Base-by-base conservation (phyloP, 1,140 invertebrate species). In the Brachionus calyciflorus region DNA sequence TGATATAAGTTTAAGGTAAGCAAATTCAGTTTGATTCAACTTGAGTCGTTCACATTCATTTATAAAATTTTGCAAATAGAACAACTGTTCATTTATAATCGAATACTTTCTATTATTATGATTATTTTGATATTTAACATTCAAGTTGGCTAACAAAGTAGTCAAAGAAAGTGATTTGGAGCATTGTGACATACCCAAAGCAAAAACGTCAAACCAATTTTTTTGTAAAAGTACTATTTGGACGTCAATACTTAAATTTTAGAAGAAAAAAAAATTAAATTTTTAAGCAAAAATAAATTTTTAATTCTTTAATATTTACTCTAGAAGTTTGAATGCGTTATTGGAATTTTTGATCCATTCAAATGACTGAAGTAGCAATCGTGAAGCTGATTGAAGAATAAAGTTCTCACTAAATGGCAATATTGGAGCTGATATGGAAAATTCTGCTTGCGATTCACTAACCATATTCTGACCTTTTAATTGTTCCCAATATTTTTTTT, bases 161-260 rank as follows among this genome's bases (percentile, higher is more conserved):
- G 46, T 73, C 24, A 73, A 73, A 4, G 69, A 73, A 10, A 73
- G 46, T 14, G 46, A 40, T 19, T 55, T 49, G 21, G 51, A 41
- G 40, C 73, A 76, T 60, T 76, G 73, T 2, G 49, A 28, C 49
- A 76, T 46, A 33, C 73, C 49, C 3, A 76, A 44, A 28, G 49
- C 49, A 19, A 76, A 76, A 41, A 76, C 26, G n/a, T 46, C 37
- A 40, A 76, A 76, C 73, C 73, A 76, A 60, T 76, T 76, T 55
- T 76, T 76, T 46, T 76, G 73, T 21, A 76, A 40, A 21, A 76
- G 37, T 9, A 76, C 37, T 57, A 48, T 76, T 55, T 76, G 73
- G 41, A 76, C 49, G 10, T 76, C 28, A 30, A 55, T 60, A 57
- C 73, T 76, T 4, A 1, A 70, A 33, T 14, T n/a, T n/a, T n/a